Evolutionary conservation across 2,113 vertebrate species (phyloP), one percentile per base, ranked within the genome.

Genomic region (Circaetus cinerascens): DNA sequence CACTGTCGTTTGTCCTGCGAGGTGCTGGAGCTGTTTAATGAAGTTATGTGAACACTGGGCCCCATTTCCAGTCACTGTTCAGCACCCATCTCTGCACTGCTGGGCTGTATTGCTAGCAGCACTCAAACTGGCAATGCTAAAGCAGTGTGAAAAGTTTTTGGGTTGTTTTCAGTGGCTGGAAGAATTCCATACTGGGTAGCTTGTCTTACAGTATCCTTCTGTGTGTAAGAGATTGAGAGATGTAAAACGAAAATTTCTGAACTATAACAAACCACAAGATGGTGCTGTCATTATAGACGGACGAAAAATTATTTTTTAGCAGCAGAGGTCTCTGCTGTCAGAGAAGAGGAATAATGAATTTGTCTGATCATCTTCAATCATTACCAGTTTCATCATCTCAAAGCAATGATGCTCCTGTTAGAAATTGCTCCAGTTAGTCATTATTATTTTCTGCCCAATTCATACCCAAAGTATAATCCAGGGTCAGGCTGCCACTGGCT

Each of bases 201-300:
- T 10, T 9, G 0, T 3, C 43, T 40, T 15, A 5, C 13, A 36
- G 17, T 30, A 46, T 36, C 75, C 22, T 18, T 23, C 38, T 17
- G 43, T 6, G 10, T 11, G 5, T 5, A 12, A 17, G 22, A 53
- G 21, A 15, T 22, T 3, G 15, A 1, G 72, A 73, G 27, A 23
- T 15, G 5, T 25, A 21, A 81, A 91, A n/a, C 6, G 26, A 34
- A 26, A 83, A 85, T 73, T 72, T 41, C 64, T 36, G 36, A 41
- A 3, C 79, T 13, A 40, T 21, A 48, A 21, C 32, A 26, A 55
- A 38, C 96, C 97, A 96, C 93, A 48, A 95, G 97, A 26, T 97
- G 97, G 96, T 77, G 95, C 97, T 96, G 79, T 56, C 78, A 51
- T 64, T 73, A 60, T 8, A 56, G 32, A 32, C 23, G 14, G 32